These are phyloP conservation scores for Todiramphus chloris DNA, from an alignment of 2,113 vertebrate genomes.

Conservation along the genomic window DNA sequence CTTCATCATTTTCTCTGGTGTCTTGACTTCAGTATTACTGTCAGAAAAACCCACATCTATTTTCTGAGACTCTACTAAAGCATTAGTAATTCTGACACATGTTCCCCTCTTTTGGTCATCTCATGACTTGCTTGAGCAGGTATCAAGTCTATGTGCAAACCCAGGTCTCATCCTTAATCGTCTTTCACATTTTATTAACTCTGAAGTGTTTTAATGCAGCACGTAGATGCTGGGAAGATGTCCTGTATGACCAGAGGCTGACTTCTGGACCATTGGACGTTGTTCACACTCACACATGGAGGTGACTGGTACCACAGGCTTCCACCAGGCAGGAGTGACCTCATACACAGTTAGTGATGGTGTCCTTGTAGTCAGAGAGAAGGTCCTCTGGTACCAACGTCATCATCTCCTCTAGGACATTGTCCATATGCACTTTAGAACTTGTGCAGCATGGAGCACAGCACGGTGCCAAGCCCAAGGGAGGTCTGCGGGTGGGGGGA, in stretches of 20 bases:
- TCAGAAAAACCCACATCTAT: not conserved
- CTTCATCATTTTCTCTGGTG: not conserved
- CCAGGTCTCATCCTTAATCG: not conserved
- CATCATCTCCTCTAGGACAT: not conserved
- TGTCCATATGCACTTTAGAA: rapidly evolving
- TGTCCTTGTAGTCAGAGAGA: not conserved
- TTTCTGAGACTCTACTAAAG: not conserved
- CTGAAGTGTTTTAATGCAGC: not conserved
- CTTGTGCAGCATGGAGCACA: not conserved
- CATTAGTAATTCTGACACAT: not conserved
- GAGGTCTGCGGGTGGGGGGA: not conserved
- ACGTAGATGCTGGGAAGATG: not conserved
- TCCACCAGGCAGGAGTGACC: not conserved
- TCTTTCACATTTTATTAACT: not conserved
- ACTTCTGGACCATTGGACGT: not conserved
- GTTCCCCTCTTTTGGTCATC: not conserved
- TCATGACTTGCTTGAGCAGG: not conserved
- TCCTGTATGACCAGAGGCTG: rapidly evolving
- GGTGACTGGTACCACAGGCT: not conserved
- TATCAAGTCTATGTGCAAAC: not conserved
- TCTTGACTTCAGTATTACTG: not conserved
- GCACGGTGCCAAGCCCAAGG: not conserved
- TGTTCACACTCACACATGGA: rapidly evolving
- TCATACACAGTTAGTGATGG: not conserved
- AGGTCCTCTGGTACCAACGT: not conserved